Evolutionary conservation across 2,113 vertebrate species (phyloP).

Genomic region (Martes martes): DNA sequence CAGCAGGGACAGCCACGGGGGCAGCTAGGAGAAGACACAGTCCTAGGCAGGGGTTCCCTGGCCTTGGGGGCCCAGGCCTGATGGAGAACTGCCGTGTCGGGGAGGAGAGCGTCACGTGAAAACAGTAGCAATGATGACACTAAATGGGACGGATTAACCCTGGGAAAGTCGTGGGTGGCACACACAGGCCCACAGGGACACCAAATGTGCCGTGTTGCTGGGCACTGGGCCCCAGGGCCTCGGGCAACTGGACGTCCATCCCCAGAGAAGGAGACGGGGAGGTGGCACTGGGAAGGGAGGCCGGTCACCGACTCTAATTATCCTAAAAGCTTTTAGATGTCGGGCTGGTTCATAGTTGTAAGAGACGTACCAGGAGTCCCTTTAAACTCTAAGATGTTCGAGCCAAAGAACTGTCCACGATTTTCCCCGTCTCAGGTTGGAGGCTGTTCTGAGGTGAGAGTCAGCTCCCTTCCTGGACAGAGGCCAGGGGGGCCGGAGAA

Average conservation of each 20-base stretch:
- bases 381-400: not conserved
- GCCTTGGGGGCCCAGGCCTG: not conserved
- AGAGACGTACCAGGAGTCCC: constrained; percentile 19
- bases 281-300: not conserved
- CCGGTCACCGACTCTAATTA: not conserved
- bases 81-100: fast-evolving
- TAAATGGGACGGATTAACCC: not conserved
- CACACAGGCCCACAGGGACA: not conserved
- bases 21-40: too few relatives aligned
- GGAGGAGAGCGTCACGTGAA: not conserved
- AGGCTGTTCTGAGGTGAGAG: not conserved
- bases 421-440: not conserved
- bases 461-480: not conserved
- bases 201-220: fast-evolving
- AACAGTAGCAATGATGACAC: not conserved
- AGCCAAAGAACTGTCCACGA: not conserved
- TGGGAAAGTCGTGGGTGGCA: not conserved
- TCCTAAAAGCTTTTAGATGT: constrained; percentile 24
- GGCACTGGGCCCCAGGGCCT: not conserved
- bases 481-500: not conserved
- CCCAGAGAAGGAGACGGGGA: not conserved
- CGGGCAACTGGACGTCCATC: not conserved
- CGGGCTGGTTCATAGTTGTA: not conserved
- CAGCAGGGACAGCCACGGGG: not conserved
- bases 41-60: not conserved